These are phyloP conservation scores for Thinocorus orbignyianus DNA, from an alignment of 2,113 vertebrate species.

Conservation along the genomic window DNA sequence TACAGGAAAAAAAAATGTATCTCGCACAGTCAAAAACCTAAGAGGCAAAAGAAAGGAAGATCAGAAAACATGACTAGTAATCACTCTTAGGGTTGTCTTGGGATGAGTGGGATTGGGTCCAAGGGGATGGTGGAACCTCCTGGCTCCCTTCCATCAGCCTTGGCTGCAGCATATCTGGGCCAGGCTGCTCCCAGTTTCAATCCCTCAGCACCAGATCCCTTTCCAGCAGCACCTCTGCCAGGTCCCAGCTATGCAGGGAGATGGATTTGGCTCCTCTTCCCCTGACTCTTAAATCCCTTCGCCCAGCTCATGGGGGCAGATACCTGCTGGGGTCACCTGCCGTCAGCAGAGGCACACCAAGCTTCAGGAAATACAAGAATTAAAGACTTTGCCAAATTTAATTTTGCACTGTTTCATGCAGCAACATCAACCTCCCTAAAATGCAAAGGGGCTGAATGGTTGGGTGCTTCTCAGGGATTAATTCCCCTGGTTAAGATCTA, in stretches of 20 bases:
- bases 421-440: background rate
- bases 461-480: background rate
- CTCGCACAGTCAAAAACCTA: background rate
- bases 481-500: background rate
- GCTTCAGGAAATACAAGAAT: background rate
- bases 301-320: fast-evolving
- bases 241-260: background rate
- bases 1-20: background rate
- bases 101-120: background rate
- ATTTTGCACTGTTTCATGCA: fast-evolving
- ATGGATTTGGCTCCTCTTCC: background rate
- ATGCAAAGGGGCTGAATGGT: fast-evolving
- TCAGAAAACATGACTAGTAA: background rate
- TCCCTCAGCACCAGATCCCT: background rate
- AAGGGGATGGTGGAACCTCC: background rate
- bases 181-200: background rate
- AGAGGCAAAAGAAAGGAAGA: background rate
- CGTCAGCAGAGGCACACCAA: fast-evolving
- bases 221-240: background rate
- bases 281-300: background rate
- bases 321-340: background rate
- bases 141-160: background rate
- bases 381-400: background rate
- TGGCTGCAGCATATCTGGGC: background rate
- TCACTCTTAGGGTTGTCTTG: background rate